These are phyloP conservation scores for Machimus atricapillus DNA, from an alignment of 2,888 invertebrate genomes.

Conservation along the genomic window DNA sequence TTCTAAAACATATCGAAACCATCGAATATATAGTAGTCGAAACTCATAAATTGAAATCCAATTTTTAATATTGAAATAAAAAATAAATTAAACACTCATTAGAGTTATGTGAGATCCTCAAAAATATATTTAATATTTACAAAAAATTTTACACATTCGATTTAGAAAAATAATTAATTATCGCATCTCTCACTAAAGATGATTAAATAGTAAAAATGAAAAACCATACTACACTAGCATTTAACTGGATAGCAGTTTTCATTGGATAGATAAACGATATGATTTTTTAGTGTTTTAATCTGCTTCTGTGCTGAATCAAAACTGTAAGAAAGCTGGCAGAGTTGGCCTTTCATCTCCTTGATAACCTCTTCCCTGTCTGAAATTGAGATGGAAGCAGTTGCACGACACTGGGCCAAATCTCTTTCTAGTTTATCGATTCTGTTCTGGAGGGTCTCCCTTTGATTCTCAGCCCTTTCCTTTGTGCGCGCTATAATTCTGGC, in stretches of 20 bases:
- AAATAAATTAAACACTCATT: not conserved
- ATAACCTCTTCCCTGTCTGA: conserved; percentile 60
- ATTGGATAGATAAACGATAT: conserved; percentile 50
- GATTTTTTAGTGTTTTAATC: conserved; percentile 57
- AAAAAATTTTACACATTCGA: not conserved
- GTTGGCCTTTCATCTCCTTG: conserved; percentile 57
- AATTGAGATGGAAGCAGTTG: conserved; percentile 55
- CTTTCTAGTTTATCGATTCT: conserved; percentile 58
- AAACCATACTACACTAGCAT: not conserved
- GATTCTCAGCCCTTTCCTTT: conserved; percentile 58
- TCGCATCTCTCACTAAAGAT: not conserved
- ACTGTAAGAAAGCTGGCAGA: conserved; percentile 57
- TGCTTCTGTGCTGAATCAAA: conserved; percentile 61
- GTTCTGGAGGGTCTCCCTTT: conserved; percentile 56
- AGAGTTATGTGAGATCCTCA: not conserved
- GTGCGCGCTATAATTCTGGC: conserved; percentile 56
- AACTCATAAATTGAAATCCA: too few relatives aligned
- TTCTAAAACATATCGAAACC: too few relatives aligned
- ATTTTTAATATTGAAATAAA: too few relatives aligned
- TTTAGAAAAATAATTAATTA: not conserved
- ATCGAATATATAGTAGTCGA: too few relatives aligned
- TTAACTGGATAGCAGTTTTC: conserved; percentile 12
- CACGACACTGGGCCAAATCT: conserved; percentile 58
- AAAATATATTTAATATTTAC: not conserved
- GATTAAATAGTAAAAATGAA: not conserved